Conservation (phyloP, 2,888 invertebrate species). For the Emmelina monodactyla region DNA sequence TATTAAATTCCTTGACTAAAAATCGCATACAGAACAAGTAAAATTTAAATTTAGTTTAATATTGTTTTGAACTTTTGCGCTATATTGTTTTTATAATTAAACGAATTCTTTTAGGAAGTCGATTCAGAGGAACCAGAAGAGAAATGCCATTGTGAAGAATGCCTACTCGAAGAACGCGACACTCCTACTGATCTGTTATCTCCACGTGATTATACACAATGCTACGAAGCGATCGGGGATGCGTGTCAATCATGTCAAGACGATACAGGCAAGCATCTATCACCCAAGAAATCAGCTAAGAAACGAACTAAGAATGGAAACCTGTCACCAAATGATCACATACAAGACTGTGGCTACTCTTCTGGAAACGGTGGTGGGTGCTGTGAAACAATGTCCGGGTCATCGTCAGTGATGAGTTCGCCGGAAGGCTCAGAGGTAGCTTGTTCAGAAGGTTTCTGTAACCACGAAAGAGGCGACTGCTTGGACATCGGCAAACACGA, state of each 20-base stretch:
- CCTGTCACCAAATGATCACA: constrained; percentile 72
- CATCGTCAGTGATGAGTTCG: constrained; percentile 82
- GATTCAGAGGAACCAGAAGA: constrained; percentile 59
- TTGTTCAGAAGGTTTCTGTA: constrained; percentile 88
- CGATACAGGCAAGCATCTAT: constrained; percentile 42
- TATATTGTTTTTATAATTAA: too few relatives aligned
- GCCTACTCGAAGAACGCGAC: constrained; percentile 47
- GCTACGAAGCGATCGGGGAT: constrained; percentile 35
- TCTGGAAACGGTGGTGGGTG: constrained; percentile 82
- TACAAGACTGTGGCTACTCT: constrained; percentile 88
- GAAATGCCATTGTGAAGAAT: constrained; percentile 59
- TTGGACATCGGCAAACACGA: constrained; percentile 44
- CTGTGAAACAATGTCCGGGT: constrained; percentile 71
- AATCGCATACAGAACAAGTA: not conserved
- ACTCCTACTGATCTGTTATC: constrained; percentile 48
- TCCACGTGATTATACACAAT: constrained; percentile 38
- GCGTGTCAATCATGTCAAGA: constrained; percentile 59
- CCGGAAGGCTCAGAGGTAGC: constrained; percentile 91
- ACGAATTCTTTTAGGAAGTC: constrained; percentile 32
- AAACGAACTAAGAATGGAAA: constrained; percentile 59
- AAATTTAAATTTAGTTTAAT: too few relatives aligned
- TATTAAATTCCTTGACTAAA: not conserved
- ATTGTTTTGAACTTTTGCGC: too few relatives aligned
- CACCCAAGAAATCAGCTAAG: constrained; percentile 40
- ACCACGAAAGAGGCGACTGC: constrained; percentile 70